A percentile compares a stretch with the other conserved stretches of the same genome.
These are phyloP conservation scores for Napeogenes inachia DNA, from an alignment of 2,888 invertebrate genomes.

Conservation along the genomic window DNA sequence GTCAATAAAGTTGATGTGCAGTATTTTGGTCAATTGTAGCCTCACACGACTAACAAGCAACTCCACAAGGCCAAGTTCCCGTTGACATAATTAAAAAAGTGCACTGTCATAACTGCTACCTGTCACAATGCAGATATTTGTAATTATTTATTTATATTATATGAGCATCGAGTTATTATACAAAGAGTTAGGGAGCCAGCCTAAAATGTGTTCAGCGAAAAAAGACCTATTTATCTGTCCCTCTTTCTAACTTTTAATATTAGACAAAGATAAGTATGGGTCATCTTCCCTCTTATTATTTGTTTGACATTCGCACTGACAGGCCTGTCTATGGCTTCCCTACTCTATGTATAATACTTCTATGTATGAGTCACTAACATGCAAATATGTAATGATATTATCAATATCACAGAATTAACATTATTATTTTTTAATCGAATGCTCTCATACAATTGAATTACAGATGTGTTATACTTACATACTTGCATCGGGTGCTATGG, in stretches of 20 bases:
- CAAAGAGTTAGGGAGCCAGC: too few relatives aligned
- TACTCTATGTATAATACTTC: too few relatives aligned
- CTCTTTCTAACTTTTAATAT: too few relatives aligned
- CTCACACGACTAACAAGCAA: constrained; percentile 76
- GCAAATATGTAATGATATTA: constrained; percentile 76
- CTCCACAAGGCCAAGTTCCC: constrained; percentile 78
- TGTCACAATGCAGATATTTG: constrained; percentile 69
- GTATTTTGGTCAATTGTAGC: constrained; percentile 55
- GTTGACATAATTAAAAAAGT: constrained; percentile 62
- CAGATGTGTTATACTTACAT: constrained; percentile 72
- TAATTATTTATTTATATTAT: constrained; percentile 75
- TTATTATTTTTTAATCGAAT: constrained; percentile 68
- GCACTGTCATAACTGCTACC: constrained; percentile 75
- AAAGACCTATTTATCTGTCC: too few relatives aligned
- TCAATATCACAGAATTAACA: constrained; percentile 55
- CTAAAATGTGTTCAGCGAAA: too few relatives aligned
- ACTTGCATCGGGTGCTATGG: constrained; percentile 78
- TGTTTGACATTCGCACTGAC: too few relatives aligned
- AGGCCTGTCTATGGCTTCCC: too few relatives aligned
- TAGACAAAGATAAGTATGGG: too few relatives aligned
- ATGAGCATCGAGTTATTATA: too few relatives aligned
- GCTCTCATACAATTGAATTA: constrained; percentile 58
- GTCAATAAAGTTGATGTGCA: constrained; percentile 74
- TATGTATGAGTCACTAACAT: constrained; percentile 74
- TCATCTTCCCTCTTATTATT: too few relatives aligned